Conservation (phyloP, 2,113 vertebrate genomes). For the Phalacrocorax aristotelis region DNA sequence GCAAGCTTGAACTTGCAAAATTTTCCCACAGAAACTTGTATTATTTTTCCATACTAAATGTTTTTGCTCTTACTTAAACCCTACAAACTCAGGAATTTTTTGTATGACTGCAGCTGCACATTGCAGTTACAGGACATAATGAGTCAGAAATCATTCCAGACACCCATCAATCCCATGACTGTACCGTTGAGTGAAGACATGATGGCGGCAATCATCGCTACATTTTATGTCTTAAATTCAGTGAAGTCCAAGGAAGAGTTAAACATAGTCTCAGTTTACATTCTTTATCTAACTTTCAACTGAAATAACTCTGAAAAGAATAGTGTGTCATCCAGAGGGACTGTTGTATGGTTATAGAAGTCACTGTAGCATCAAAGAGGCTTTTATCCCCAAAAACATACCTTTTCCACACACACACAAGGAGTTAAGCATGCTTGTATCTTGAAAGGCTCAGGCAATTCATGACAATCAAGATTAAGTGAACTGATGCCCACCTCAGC, state of each 20-base stretch:
- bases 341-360: not conserved
- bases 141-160: not conserved
- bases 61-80: not conserved
- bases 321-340: not conserved
- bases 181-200: not conserved
- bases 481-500: not conserved
- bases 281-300: not conserved
- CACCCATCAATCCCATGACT: not conserved
- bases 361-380: not conserved
- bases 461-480: not conserved
- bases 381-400: not conserved
- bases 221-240: not conserved
- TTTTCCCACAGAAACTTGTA: not conserved
- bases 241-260: not conserved
- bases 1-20: not conserved
- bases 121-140: not conserved
- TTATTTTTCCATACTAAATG: not conserved
- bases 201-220: not conserved
- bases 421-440: fast-evolving
- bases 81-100: not conserved
- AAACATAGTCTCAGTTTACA: not conserved
- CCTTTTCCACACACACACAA: not conserved
- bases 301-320: not conserved
- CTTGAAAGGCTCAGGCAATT: not conserved
- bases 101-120: not conserved